phyloP scores from a whole-genome alignment of 2,797 vertebrate species.

The Enteromius anoplus region DNA sequence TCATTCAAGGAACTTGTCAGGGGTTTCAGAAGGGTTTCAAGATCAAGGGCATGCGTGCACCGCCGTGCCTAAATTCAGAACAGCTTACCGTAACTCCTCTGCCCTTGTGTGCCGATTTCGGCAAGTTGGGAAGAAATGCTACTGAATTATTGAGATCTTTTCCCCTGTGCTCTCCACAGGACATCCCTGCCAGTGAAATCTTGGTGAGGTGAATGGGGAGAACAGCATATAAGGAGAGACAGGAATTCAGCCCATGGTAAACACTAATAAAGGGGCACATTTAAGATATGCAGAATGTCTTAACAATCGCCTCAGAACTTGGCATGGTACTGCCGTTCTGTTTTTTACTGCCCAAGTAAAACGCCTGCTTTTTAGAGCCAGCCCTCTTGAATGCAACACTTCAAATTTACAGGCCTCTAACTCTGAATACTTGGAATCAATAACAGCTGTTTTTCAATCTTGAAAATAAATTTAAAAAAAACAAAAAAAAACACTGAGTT shows the following conservation, averaged over 20 bases:
- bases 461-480: background rate
- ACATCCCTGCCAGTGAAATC: conserved; percentile 62
- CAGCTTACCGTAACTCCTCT: conserved; percentile 51
- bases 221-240: conserved; percentile 44
- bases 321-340: background rate
- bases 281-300: conserved; percentile 26
- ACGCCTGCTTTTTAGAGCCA: conserved; percentile 26
- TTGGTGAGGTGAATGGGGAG: conserved; percentile 43
- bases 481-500: background rate
- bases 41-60: conserved; percentile 12
- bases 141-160: conserved; percentile 72
- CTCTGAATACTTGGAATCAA: conserved; percentile 23
- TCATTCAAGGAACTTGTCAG: background rate
- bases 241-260: conserved; percentile 4
- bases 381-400: conserved; percentile 36
- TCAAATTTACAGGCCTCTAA: background rate
- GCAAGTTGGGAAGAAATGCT: conserved; percentile 63
- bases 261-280: conserved; percentile 22
- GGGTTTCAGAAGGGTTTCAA: background rate
- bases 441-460: conserved; percentile 21
- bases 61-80: conserved; percentile 25
- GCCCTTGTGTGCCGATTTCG: conserved; percentile 53
- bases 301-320: conserved; percentile 46
- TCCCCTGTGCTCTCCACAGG: conserved; percentile 61
- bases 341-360: conserved; percentile 26